A percentile compares a stretch with the other conserved stretches of the same genome.
Conservation (phyloP, 1,140 invertebrate species). For the Eumeta japonica region DNA sequence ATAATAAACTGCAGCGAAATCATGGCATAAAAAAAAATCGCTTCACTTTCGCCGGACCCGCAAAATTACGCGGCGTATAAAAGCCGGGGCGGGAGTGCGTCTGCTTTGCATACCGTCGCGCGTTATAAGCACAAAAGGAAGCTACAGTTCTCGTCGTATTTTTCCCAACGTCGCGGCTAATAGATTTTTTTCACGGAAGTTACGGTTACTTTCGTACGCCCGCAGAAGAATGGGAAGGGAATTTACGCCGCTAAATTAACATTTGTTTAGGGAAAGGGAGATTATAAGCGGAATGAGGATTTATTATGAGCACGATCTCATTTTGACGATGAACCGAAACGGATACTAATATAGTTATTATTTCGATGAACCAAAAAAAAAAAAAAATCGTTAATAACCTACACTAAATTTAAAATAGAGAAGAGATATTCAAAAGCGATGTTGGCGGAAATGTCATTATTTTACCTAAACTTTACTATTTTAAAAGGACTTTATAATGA, state of each 20-base stretch:
- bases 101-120: background rate
- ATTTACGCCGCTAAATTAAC: constrained; percentile 22
- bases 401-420: too few relatives aligned
- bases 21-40: background rate
- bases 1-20: too few relatives aligned
- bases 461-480: too few relatives aligned
- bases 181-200: constrained; percentile 21
- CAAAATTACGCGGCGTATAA: background rate
- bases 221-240: constrained; percentile 15
- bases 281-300: too few relatives aligned
- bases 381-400: too few relatives aligned
- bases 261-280: constrained; percentile 28
- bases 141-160: constrained; percentile 6
- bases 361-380: too few relatives aligned
- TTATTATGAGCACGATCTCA: too few relatives aligned
- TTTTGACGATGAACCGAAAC: too few relatives aligned
- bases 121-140: constrained; percentile 2
- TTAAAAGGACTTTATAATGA: too few relatives aligned
- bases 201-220: constrained; percentile 9
- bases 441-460: too few relatives aligned
- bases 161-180: constrained; percentile 13
- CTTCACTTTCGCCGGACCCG: background rate
- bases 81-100: background rate
- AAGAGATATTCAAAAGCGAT: too few relatives aligned
- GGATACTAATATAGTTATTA: too few relatives aligned